These are phyloP conservation scores for Ceryle rudis DNA, from an alignment of 2,797 vertebrate genomes.

Conservation along the genomic window DNA sequence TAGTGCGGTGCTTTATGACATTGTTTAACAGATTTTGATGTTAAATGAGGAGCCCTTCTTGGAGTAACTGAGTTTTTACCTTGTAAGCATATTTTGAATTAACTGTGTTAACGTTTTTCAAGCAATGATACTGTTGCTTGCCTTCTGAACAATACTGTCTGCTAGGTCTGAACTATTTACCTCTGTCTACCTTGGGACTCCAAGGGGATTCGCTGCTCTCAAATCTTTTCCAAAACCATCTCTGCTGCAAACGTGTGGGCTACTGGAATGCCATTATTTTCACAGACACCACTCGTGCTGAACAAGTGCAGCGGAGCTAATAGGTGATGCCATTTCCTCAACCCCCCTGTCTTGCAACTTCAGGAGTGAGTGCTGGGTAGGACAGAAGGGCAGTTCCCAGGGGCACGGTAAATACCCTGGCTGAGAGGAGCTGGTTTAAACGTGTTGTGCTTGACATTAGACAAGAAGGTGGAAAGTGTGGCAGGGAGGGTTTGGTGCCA, in stretches of 20 bases:
- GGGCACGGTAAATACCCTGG: fast-evolving
- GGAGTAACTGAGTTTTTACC: neutral
- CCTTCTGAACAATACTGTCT: neutral
- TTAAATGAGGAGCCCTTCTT: neutral
- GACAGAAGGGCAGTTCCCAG: neutral
- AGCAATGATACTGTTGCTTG: neutral
- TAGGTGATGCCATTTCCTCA: fast-evolving
- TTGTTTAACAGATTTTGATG: constrained; percentile 21
- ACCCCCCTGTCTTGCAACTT: neutral
- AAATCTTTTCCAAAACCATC: neutral
- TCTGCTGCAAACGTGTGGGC: neutral
- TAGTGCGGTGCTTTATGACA: neutral
- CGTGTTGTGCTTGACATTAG: neutral
- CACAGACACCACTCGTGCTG: neutral
- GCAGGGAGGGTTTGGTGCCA: neutral
- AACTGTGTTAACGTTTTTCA: neutral
- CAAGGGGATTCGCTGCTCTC: neutral
- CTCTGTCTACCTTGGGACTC: neutral
- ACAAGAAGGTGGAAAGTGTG: neutral
- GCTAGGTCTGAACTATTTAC: neutral
- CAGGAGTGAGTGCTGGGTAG: neutral
- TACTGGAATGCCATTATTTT: neutral
- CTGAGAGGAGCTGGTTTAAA: neutral
- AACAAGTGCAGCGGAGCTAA: neutral
- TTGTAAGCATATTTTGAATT: neutral